A percentile compares a stretch with the other conserved stretches of the same genome.
Evolutionary conservation across 1,140 invertebrate genomes (phyloP).

Genomic region (Drosophila lacteicornis): DNA sequence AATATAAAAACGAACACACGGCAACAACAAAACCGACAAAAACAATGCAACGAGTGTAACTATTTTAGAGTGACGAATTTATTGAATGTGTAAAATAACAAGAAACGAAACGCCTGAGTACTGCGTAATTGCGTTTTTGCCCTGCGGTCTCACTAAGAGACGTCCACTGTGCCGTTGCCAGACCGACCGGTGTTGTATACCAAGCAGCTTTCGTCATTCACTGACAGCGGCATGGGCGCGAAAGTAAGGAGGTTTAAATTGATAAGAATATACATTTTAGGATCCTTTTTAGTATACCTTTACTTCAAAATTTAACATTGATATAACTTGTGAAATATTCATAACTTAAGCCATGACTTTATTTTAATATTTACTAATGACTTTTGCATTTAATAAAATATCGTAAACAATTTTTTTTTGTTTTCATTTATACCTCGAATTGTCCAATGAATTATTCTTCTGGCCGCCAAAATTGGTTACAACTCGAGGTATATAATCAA

Average conservation of each 20-base stretch:
- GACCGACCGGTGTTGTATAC: neutral
- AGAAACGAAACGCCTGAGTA: neutral
- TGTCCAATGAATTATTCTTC: too few relatives aligned
- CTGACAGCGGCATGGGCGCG: neutral
- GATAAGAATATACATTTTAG: too few relatives aligned
- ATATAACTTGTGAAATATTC: too few relatives aligned
- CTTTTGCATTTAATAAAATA: too few relatives aligned
- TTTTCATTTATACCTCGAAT: too few relatives aligned
- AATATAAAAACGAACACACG: slow-evolving; percentile 19
- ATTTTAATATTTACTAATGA: too few relatives aligned
- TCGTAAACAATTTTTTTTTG: too few relatives aligned
- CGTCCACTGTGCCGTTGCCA: neutral
- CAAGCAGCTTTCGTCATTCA: neutral
- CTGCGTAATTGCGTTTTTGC: neutral
- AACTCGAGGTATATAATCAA: too few relatives aligned
- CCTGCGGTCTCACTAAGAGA: neutral
- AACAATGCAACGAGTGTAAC: slow-evolving; percentile 5
- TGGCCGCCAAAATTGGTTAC: too few relatives aligned
- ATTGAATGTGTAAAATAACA: neutral
- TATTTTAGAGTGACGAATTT: neutral
- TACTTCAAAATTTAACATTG: too few relatives aligned
- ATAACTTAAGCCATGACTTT: too few relatives aligned
- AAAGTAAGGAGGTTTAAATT: neutral
- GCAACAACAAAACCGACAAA: slow-evolving; percentile 37
- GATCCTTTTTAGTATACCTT: too few relatives aligned